Conservation (phyloP, 2,888 invertebrate genomes). For the Panopea generosa region DNA sequence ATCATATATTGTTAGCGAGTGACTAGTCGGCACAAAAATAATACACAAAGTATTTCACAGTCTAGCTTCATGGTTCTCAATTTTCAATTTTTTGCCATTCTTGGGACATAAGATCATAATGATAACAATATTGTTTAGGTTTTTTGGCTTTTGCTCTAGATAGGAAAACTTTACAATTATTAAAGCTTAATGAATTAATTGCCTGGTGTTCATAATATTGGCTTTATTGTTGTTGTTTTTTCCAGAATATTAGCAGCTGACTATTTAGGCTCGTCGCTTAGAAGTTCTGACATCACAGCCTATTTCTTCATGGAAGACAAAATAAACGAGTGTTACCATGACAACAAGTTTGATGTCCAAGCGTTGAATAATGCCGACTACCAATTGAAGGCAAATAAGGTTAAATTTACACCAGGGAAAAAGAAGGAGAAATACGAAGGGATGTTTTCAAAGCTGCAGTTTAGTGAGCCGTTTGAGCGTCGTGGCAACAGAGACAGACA, state of each 20-base stretch:
- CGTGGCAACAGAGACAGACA: conserved; percentile 16
- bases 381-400: neutral
- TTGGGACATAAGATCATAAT: too few species aligned
- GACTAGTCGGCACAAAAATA: too few species aligned
- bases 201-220: too few species aligned
- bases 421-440: conserved; percentile 25
- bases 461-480: conserved; percentile 26
- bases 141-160: too few species aligned
- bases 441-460: conserved; percentile 23
- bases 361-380: neutral
- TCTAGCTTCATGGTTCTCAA: too few species aligned
- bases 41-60: too few species aligned
- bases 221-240: conserved; percentile 12
- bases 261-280: neutral
- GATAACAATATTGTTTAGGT: too few species aligned
- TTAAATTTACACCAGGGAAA: neutral
- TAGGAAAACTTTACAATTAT: neutral
- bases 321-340: conserved; percentile 24
- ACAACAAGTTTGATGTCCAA: neutral
- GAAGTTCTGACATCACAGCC: conserved; percentile 9
- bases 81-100: too few species aligned
- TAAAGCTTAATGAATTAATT: neutral
- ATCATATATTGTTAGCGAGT: too few species aligned
- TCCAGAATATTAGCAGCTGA: conserved; percentile 39
- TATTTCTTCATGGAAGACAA: conserved; percentile 48